phyloP scores from a whole-genome alignment of 2,797 vertebrate genomes.

The Numenius phaeopus region DNA sequence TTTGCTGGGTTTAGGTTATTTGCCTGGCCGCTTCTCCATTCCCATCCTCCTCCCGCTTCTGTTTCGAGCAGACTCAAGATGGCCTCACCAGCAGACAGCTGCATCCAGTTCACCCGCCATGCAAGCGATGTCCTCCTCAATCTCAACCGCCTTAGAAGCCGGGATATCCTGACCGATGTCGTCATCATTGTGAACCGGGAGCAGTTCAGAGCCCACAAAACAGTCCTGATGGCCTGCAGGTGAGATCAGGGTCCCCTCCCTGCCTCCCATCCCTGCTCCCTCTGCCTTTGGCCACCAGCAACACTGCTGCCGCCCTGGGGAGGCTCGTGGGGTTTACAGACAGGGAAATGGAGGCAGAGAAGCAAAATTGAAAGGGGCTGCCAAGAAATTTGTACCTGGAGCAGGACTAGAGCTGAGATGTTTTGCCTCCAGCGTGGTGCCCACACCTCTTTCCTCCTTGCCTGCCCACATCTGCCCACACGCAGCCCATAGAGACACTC shows the following conservation, averaged over 20 bases:
- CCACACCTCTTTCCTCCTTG: not conserved
- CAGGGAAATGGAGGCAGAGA: not conserved
- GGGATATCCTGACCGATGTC: constrained; percentile 97
- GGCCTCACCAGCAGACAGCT: constrained; percentile 97
- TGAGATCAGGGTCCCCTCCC: constrained; percentile 60
- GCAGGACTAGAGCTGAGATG: not conserved
- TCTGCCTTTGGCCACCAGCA: not conserved
- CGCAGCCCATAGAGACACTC: not conserved
- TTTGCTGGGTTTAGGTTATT: not conserved
- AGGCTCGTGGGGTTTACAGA: not conserved
- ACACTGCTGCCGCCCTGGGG: not conserved
- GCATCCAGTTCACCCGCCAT: constrained; percentile 98
- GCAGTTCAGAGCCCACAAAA: constrained; percentile 98
- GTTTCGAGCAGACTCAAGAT: constrained; percentile 86
- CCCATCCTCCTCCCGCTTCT: not conserved
- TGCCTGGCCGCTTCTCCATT: not conserved
- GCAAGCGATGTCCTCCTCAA: constrained; percentile 98
- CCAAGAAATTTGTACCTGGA: not conserved
- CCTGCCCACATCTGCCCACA: not conserved
- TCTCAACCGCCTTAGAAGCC: constrained; percentile 94
- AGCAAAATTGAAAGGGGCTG: not conserved
- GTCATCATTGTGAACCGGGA: constrained; percentile 96
- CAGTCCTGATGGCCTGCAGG: constrained; percentile 99
- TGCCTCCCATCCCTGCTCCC: not conserved
- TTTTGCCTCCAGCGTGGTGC: not conserved